Evolutionary conservation across 2,113 vertebrate species (phyloP).

Genomic region (Smithornis capensis): DNA sequence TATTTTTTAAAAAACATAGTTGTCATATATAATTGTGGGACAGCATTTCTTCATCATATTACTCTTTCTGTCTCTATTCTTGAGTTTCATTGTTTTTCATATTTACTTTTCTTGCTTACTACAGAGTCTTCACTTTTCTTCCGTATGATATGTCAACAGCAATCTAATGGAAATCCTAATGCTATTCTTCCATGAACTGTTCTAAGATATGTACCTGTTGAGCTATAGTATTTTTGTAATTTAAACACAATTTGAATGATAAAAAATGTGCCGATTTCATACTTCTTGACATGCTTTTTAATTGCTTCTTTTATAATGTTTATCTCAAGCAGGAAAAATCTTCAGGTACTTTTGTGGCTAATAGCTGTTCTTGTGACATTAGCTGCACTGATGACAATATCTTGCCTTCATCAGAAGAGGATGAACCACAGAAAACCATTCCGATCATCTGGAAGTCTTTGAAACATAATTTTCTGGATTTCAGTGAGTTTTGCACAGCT

Average conservation of each 20-base stretch:
- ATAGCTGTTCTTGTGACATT: constrained; percentile 44
- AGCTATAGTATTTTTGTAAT: background rate
- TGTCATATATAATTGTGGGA: background rate
- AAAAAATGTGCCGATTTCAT: background rate
- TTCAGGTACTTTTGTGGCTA: background rate
- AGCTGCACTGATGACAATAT: background rate
- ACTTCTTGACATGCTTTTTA: background rate
- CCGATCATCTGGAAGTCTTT: constrained; percentile 39
- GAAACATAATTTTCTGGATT: background rate
- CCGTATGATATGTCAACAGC: background rate
- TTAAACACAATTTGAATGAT: background rate
- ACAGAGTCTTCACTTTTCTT: background rate
- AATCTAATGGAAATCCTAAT: background rate
- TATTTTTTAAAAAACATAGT: background rate
- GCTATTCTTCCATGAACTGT: background rate
- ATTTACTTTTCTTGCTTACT: background rate
- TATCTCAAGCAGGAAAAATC: constrained; percentile 23
- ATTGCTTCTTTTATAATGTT: constrained; percentile 1
- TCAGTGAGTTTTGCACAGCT: constrained; percentile 26
- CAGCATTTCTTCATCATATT: background rate
- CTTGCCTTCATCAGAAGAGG: background rate
- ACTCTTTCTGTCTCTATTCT: background rate
- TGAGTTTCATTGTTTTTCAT: background rate
- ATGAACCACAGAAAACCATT: background rate
- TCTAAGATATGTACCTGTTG: background rate